Evolutionary conservation across 2,888 invertebrate species (phyloP), one percentile per base, ranked within the genome.

Genomic region (Latheticus oryzae): DNA sequence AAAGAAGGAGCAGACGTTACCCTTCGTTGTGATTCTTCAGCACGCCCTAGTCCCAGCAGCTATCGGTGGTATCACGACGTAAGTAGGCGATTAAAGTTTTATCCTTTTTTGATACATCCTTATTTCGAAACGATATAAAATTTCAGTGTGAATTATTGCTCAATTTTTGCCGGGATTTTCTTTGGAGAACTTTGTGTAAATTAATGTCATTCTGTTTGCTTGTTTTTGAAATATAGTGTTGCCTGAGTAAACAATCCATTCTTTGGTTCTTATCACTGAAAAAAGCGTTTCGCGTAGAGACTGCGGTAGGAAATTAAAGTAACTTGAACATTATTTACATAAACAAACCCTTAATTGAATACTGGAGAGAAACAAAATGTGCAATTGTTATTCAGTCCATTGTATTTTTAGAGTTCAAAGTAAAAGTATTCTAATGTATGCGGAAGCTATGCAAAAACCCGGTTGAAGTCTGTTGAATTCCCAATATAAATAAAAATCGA

Each of bases 1-100:
- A 75, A 70, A 61, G 93, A 93, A 79, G 91, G 90, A 35, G 88
- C 89, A 66, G 88, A 90, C 68, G 87, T 92, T 42, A 87, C 87
- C 68, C 82, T 93, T 47, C 83, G 87, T 47, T 94, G 93, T 74
- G 87, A 90, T 63, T 88, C 90, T 15, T 86, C 88, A 63, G 89
- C 93, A 30, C 87, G 89, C 60, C 93, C 93, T 5, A 84, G 85
- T 30, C 87, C 90, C 5, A 84, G 84, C 63, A 87, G 85, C 70
- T 89, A 88, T 75, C 85, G 86, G 42, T 93, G 93, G 86, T 91
- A 89, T 75, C 90, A 88, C 76, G 87, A 91, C 81, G 93, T 93
- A 83, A 87, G 87, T 85, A 51, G 38, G 38, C 37, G 38, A 50
- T 24, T 48, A 24, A 12, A 9, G 13, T 48, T 26, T 19, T 24